Evolutionary conservation across 2,113 vertebrate species (phyloP).

Genomic region (Hyla sarda): DNA sequence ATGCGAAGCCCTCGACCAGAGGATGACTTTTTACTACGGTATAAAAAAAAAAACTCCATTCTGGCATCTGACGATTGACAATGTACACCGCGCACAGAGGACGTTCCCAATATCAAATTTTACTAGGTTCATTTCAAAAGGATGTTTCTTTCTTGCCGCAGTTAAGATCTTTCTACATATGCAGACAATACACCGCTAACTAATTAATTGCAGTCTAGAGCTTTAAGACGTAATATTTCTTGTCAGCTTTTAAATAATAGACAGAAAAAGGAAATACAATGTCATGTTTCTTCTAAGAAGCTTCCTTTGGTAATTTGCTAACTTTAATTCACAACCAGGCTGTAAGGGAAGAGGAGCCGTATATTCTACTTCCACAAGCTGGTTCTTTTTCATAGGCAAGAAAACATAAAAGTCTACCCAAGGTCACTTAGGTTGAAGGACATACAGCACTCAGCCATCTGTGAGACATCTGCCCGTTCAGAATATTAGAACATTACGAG

Average conservation of each 20-base stretch:
- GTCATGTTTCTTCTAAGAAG: constrained; percentile 61
- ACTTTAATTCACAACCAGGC: constrained; percentile 65
- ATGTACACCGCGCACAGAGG: constrained; percentile 31
- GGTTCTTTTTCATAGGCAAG: background rate
- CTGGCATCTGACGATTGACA: background rate
- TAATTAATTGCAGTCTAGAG: constrained; percentile 66
- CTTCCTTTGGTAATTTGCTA: constrained; percentile 66
- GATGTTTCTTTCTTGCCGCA: constrained; percentile 5
- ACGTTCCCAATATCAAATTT: constrained; percentile 46
- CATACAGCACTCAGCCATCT: background rate
- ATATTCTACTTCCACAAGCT: constrained; percentile 9
- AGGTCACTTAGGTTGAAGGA: background rate
- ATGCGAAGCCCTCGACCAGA: background rate
- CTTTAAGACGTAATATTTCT: constrained; percentile 65
- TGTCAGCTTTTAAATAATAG: constrained; percentile 67
- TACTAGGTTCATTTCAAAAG: background rate
- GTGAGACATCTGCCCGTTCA: background rate
- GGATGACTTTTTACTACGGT: background rate
- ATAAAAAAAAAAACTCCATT: background rate
- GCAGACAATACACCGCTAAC: background rate
- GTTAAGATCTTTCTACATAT: constrained; percentile 58
- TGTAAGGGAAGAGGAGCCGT: constrained; percentile 41
- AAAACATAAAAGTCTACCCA: background rate
- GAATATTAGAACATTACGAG: constrained; percentile 20
- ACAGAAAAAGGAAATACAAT: constrained; percentile 65